Conservation (phyloP, 2,888 invertebrate genomes). For the Pteria penguin region DNA sequence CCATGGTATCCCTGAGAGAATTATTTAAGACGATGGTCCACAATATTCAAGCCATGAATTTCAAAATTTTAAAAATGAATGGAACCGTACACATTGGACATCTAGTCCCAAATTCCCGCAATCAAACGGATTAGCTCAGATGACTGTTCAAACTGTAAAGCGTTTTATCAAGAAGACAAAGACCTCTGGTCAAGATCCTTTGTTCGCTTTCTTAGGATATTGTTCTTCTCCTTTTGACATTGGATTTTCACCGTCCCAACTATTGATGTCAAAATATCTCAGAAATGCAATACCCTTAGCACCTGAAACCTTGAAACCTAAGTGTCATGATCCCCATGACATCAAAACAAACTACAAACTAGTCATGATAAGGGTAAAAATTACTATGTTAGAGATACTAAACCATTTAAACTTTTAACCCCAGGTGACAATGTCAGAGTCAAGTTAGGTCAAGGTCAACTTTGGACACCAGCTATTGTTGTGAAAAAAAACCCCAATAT, state of each 20-base stretch:
- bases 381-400: slow-evolving; percentile 11
- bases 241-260: slow-evolving; percentile 41
- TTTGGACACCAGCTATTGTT: slow-evolving; percentile 24
- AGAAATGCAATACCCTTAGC: slow-evolving; percentile 34
- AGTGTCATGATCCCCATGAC: background rate
- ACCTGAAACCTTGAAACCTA: slow-evolving; percentile 16
- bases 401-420: slow-evolving; percentile 13
- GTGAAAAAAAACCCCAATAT: background rate
- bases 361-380: slow-evolving; percentile 9
- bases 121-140: slow-evolving; percentile 56
- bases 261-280: slow-evolving; percentile 37
- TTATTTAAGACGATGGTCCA: slow-evolving; percentile 48
- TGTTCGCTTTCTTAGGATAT: slow-evolving; percentile 40
- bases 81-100: slow-evolving; percentile 45
- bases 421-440: slow-evolving; percentile 21
- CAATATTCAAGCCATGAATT: too few relatives aligned
- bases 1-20: slow-evolving; percentile 37
- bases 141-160: slow-evolving; percentile 49
- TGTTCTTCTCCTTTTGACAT: slow-evolving; percentile 31
- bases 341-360: background rate
- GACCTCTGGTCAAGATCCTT: slow-evolving; percentile 22
- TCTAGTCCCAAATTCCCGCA: slow-evolving; percentile 46
- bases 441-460: background rate
- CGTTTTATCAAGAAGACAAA: slow-evolving; percentile 39
- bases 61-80: slow-evolving; percentile 39